phyloP scores from a whole-genome alignment of 2,797 vertebrate genomes.

The Mareca penelope region DNA sequence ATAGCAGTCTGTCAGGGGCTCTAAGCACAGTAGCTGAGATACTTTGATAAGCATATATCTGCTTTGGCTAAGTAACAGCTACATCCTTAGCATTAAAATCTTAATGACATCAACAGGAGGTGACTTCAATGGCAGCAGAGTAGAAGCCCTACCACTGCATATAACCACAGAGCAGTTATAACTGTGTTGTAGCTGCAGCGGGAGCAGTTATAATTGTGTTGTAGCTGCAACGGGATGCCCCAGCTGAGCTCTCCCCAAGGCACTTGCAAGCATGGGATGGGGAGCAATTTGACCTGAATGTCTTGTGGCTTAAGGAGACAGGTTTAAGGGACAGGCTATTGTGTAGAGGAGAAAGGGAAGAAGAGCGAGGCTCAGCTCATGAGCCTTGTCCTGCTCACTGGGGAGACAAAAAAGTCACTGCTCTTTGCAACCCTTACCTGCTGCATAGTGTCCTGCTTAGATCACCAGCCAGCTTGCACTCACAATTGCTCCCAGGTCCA shows the following conservation, averaged over 20 bases:
- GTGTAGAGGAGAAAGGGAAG: neutral
- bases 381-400: neutral
- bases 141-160: fast-evolving
- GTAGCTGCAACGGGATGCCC: neutral
- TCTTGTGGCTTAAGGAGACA: fast-evolving
- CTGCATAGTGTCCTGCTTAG: neutral
- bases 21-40: conserved; percentile 16
- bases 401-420: neutral
- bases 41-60: conserved; percentile 5
- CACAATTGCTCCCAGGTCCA: neutral
- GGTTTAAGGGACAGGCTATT: neutral
- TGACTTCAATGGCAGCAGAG: neutral
- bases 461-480: neutral
- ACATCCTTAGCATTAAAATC: neutral
- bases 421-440: neutral
- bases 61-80: neutral
- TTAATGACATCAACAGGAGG: neutral
- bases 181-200: neutral
- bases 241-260: neutral
- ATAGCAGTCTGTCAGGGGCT: neutral
- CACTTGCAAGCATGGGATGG: neutral
- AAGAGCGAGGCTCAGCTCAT: neutral
- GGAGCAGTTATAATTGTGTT: neutral
- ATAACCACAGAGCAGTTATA: fast-evolving
- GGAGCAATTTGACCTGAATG: neutral